Conservation (phyloP, 2,797 vertebrate species). For the Paguma larvata region DNA sequence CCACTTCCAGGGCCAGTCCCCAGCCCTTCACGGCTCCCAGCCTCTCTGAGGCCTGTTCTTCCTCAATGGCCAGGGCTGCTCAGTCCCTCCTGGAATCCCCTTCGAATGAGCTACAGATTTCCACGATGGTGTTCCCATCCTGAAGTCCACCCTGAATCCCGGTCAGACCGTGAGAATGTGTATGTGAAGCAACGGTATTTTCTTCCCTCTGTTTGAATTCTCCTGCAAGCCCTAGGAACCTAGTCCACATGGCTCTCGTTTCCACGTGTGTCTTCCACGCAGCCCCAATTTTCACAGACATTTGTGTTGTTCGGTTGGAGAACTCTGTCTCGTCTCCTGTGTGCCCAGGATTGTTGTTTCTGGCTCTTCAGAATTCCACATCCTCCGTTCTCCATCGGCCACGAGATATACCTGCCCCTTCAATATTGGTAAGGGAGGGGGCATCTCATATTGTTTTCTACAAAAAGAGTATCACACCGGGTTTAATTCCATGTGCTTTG, state of each 20-base stretch:
- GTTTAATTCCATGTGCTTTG: background rate
- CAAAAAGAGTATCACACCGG: background rate
- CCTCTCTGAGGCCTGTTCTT: background rate
- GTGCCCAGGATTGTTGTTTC: background rate
- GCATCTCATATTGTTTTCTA: background rate
- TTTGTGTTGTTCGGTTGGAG: background rate
- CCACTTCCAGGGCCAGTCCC: background rate
- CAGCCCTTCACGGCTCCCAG: background rate
- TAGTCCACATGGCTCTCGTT: background rate
- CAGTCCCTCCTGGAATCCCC: background rate
- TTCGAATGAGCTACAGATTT: background rate
- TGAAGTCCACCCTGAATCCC: background rate
- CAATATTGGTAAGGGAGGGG: background rate
- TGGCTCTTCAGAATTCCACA: background rate
- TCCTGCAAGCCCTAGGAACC: background rate
- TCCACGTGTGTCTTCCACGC: background rate
- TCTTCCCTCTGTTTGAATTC: background rate
- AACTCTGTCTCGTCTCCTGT: background rate
- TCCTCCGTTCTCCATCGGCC: background rate
- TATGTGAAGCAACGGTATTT: background rate
- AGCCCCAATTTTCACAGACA: background rate
- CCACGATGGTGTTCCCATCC: background rate
- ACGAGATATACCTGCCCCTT: background rate
- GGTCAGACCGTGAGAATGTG: background rate
- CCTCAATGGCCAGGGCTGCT: background rate